Evolutionary conservation across 1,140 invertebrate species (phyloP), one percentile per base, ranked within the genome.

Genomic region (Archivesica marissinica): DNA sequence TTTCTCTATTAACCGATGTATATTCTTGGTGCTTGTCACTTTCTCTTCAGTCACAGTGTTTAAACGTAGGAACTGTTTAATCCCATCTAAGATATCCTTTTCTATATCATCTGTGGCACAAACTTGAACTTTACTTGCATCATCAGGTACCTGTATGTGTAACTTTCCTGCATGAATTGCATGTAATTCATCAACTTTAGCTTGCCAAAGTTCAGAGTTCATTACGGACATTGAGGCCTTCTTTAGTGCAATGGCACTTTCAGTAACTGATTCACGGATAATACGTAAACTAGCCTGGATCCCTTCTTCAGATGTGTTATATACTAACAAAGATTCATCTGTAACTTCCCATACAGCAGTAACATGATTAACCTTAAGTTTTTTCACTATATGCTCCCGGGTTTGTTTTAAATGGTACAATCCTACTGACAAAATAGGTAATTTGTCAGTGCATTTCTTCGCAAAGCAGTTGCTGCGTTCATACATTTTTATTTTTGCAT

Each of bases 351-450:
- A 80, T 11, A 80, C 78, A 25, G 61, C 59, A n/a, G 41, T 39
- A 9, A 80, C 25, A 23, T 17, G 23, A 17, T n/a, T n/a, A 38
- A 39, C 15, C 39, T 80, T 68, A 7, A 80, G 39, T 33, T 80
- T 68, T 68, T 70, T 80, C 0, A 80, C 64, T 17, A 80, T 70
- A 39, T 80, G 25, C 11, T 80, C 78, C 28, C 70, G 68, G 4
- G 54, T 56, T 6, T 30, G 39, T 28, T 66, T 80, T 17, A 28
- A 13, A 15, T 23, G 28, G 30, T 28, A 70, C 23, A 68, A 35
- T 44, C n/a, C 39, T 15, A 44, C 23, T 23, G 30, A 6, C 3
- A 39, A 25, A 0, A 33, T 41, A 0, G 59, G 59, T 9, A 80
- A 13, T 23, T 75, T 54, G 1, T 80, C 41, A n/a, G 15, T 30